Conservation (phyloP, 2,888 invertebrate genomes). For the Lobophora halterata region DNA sequence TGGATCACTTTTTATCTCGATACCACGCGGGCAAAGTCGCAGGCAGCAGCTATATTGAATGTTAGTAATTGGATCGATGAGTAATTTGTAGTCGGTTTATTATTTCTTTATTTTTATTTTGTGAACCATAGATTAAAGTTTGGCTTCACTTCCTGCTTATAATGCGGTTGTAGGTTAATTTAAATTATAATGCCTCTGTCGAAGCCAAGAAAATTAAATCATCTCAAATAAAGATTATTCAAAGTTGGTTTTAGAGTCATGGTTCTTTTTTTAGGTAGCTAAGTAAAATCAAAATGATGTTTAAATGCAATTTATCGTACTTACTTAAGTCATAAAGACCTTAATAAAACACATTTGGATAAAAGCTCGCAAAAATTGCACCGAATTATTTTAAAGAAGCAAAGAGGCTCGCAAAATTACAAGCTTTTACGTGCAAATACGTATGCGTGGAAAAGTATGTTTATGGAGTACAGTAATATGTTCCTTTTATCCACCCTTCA, state of each 20-base stretch:
- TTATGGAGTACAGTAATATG: conserved; percentile 30
- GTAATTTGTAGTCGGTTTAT: conserved; percentile 7
- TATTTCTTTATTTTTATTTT: too few relatives aligned
- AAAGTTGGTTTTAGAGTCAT: too few relatives aligned
- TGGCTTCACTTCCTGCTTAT: conserved; percentile 53
- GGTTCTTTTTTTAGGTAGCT: too few relatives aligned
- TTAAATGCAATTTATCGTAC: too few relatives aligned
- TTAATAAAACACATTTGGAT: conserved; percentile 6
- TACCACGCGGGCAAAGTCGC: too few relatives aligned
- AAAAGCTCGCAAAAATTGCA: conserved; percentile 3
- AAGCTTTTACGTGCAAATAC: conserved; percentile 16
- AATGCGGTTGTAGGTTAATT: conserved; percentile 19
- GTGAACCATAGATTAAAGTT: conserved; percentile 52
- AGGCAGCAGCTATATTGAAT: too few relatives aligned
- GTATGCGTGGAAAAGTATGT: conserved; percentile 24
- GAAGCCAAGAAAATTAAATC: too few relatives aligned
- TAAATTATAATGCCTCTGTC: too few relatives aligned
- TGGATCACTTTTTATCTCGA: too few relatives aligned
- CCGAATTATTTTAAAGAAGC: conserved; percentile 5
- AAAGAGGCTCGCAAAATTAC: conserved; percentile 13
- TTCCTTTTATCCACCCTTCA: conserved; percentile 27
- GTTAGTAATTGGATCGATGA: conserved; percentile 17
- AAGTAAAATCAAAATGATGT: too few relatives aligned
- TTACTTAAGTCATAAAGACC: conserved; percentile 3
- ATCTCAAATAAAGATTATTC: too few relatives aligned